phyloP scores from a whole-genome alignment of 2,888 invertebrate genomes.

The Oscheius onirici region DNA sequence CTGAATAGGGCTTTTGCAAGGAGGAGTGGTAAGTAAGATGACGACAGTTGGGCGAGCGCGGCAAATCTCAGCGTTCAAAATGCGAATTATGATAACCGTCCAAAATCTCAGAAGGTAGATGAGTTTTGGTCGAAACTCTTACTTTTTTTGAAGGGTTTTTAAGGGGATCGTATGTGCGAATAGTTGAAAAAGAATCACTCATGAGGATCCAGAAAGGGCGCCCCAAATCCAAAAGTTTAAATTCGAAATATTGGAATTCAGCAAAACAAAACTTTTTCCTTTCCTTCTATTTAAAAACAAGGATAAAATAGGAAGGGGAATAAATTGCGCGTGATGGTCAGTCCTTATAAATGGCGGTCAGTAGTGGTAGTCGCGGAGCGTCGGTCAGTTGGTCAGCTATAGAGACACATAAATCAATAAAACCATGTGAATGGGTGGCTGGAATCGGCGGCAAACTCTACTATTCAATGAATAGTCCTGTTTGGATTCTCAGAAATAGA shows the following conservation, averaged over 20 bases:
- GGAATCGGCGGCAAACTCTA: neutral
- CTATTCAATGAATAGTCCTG: no score
- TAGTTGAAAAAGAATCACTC: no score
- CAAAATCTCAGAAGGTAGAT: neutral
- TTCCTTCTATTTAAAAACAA: no score
- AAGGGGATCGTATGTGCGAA: no score
- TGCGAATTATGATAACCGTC: neutral
- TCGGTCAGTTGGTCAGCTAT: conserved; percentile 23
- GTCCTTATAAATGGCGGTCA: neutral
- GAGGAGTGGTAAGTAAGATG: no score
- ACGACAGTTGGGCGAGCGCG: neutral
- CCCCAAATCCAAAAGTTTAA: no score
- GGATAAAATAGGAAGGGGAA: no score
- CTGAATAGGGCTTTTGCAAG: neutral
- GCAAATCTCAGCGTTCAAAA: neutral
- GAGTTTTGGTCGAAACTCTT: neutral
- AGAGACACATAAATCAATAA: conserved; percentile 26
- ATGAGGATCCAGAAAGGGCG: no score
- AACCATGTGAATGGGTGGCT: conserved; percentile 10
- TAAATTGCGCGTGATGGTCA: no score
- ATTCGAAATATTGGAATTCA: no score
- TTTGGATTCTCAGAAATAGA: neutral
- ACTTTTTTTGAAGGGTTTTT: no score
- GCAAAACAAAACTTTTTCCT: no score
- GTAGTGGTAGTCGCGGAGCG: neutral